Percentiles rank a stretch among this genome's conserved stretches.
Conservation (phyloP, 2,888 invertebrate species). For the Amiota minor region DNA sequence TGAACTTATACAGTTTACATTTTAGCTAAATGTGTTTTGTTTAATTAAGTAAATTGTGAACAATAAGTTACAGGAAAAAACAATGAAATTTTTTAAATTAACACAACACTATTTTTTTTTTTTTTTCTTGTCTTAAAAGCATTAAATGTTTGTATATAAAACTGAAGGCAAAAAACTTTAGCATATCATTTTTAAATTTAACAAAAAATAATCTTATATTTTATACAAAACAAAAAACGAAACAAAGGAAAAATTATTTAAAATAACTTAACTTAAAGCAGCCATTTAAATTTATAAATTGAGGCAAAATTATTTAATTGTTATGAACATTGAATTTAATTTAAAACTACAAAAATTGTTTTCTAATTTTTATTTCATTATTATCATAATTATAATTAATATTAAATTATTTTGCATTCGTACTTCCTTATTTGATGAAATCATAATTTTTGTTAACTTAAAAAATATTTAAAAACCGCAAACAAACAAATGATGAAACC, state of each 20-base stretch:
- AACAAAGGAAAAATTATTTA: neutral
- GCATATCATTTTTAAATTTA: conserved; percentile 27
- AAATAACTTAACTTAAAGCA: conserved; percentile 2
- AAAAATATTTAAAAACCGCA: conserved; percentile 43
- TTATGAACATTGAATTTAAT: conserved; percentile 12
- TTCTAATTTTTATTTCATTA: conserved; percentile 61
- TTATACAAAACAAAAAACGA: conserved; percentile 11
- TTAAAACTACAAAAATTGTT: conserved; percentile 39
- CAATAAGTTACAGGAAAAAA: conserved; percentile 20
- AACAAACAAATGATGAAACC: neutral
- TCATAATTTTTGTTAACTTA: conserved; percentile 45
- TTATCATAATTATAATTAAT: conserved; percentile 17
- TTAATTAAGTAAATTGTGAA: conserved; percentile 13
- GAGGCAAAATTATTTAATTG: conserved; percentile 36
- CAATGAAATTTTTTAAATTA: neutral
- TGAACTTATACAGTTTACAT: conserved; percentile 32
- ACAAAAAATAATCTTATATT: neutral
- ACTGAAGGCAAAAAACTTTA: conserved; percentile 6
- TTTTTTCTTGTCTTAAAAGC: no score
- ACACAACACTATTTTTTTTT: no score
- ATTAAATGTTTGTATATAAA: no score
- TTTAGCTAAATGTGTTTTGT: conserved; percentile 31
- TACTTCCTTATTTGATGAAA: conserved; percentile 69
- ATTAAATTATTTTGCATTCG: conserved; percentile 33
- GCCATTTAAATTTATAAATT: conserved; percentile 30